Base-by-base conservation (phyloP, 1,140 invertebrate species). In the Cydia splendana region DNA sequence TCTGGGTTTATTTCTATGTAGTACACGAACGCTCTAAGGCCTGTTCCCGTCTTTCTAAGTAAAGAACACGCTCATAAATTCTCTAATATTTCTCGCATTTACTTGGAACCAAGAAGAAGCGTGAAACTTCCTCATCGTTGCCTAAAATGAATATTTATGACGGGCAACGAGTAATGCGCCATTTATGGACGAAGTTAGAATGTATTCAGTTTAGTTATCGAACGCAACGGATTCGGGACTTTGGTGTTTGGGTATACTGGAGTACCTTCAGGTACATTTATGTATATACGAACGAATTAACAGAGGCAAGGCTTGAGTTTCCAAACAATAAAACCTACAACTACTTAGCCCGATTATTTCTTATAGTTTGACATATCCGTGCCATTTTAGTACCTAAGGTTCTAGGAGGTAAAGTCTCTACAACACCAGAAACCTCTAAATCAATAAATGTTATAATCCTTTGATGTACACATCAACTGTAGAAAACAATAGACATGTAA, bases 81-180 rank as follows among this genome's bases (percentile, higher is more conserved):
- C 84, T 83, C 86, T 91, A 90, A 93, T 91, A 91, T 91, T 76
- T 89, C 90, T 82, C 85, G 85, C 86, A 85, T 88, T 85, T 89
- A 86, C 87, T 88, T 88, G 82, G 82, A 83, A 82, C 81, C 81
- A 84, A 84, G 82, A 83, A 85, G 84, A 84, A 87, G 80, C 85
- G 83, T 82, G 85, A 87, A 93, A 91, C 87, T 93, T 91, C 87
- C 84, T 87, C 86, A 85, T 85, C 83, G 85, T 86, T 87, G 85
- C 86, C 81, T 83, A 90, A 91, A 91, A 93, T 93, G 89, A 93
- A 93, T 93, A 93, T 93, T 93, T 93, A 93, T 90, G 85, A 88
- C 87, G 81, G 85, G 85, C 86, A 86, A 85, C 84, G 84, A 87
- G 86, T 88, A 88, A 88, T 87, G 85, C 84, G 81, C 84, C 88